Conservation (phyloP, 2,113 vertebrate species). For the Siniperca chuatsi region DNA sequence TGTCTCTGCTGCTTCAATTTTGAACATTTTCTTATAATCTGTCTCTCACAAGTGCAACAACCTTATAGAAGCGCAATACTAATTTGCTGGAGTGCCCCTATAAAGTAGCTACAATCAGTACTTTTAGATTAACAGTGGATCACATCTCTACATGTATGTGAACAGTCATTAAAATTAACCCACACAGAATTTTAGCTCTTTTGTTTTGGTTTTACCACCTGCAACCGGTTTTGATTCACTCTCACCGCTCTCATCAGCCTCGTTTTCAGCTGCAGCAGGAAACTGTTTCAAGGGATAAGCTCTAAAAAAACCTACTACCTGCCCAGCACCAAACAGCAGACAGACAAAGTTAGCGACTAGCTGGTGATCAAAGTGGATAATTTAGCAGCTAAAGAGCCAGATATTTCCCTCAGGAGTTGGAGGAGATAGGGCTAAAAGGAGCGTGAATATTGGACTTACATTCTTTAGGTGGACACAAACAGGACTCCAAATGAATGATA, state of each 20-base stretch:
- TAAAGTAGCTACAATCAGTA: not conserved
- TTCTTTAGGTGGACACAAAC: not conserved
- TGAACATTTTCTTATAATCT: not conserved
- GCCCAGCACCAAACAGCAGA: not conserved
- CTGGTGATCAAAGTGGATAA: not conserved
- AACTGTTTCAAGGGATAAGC: not conserved
- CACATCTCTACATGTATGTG: not conserved
- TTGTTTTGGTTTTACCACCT: not conserved
- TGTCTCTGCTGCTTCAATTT: not conserved
- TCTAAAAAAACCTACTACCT: not conserved
- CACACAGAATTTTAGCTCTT: not conserved
- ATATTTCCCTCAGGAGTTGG: not conserved
- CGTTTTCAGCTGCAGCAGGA: too few relatives aligned
- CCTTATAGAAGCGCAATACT: too few relatives aligned
- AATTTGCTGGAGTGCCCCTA: too few relatives aligned
- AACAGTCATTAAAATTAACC: not conserved
- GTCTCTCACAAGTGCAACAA: not conserved
- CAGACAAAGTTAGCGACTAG: not conserved
- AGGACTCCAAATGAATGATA: not conserved
- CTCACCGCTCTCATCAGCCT: not conserved
- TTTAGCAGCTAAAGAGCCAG: not conserved
- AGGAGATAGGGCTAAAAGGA: not conserved
- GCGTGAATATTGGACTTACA: not conserved
- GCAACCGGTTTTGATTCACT: not conserved
- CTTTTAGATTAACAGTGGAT: not conserved